Evolutionary conservation across 2,888 invertebrate species (phyloP).

Genomic region (Apodemia zela): DNA sequence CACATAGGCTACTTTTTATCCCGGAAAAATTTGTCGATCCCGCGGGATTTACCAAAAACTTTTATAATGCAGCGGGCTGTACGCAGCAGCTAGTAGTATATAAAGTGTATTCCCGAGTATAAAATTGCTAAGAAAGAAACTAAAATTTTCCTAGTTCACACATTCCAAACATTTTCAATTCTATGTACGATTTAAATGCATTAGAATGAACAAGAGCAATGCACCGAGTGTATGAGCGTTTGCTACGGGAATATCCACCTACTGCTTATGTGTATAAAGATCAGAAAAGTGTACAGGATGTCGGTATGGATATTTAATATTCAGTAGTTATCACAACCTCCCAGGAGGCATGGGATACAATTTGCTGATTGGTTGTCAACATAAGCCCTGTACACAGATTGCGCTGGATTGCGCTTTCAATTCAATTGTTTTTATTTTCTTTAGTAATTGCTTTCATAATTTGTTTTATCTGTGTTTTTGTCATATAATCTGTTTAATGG

Average conservation of each 20-base stretch:
- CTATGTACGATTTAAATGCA: slow-evolving; percentile 26
- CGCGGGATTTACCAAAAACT: no score
- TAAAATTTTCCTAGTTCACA: neutral
- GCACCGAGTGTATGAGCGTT: slow-evolving; percentile 19
- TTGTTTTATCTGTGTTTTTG: neutral
- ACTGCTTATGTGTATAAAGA: neutral
- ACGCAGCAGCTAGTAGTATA: no score
- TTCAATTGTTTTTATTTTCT: slow-evolving; percentile 3
- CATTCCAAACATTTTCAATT: slow-evolving; percentile 11
- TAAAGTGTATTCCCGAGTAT: no score
- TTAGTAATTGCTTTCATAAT: neutral
- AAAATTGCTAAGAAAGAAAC: no score
- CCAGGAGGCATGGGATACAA: slow-evolving; percentile 1
- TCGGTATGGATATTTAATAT: slow-evolving; percentile 7
- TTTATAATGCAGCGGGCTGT: no score
- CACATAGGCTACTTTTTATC: no score
- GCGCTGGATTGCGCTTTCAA: slow-evolving; percentile 14
- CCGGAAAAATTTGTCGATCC: no score
- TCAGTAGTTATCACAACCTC: slow-evolving; percentile 16
- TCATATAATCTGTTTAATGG: neutral
- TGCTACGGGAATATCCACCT: neutral
- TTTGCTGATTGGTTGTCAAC: slow-evolving; percentile 19
- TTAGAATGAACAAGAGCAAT: slow-evolving; percentile 28
- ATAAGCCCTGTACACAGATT: slow-evolving; percentile 16
- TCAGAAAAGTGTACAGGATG: neutral